Conservation (phyloP, 2,113 vertebrate species). For the Cheirogaleus medius region DNA sequence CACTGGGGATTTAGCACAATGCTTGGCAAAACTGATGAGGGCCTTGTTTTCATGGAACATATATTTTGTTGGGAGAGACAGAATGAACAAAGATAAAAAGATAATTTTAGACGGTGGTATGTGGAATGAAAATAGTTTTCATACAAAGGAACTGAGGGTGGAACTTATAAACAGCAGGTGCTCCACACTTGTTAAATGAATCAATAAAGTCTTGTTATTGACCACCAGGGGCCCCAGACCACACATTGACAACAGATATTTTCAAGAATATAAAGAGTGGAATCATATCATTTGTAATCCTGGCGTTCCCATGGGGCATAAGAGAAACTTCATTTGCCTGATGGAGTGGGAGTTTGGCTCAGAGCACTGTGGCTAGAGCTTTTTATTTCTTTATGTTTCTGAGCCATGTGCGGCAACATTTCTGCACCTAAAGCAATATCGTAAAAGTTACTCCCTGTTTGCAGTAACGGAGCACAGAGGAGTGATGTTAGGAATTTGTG, state of each 20-base stretch:
- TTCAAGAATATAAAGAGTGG: neutral
- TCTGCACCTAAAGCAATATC: neutral
- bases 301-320: neutral
- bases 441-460: neutral
- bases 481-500: neutral
- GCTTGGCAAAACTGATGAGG: neutral
- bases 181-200: neutral
- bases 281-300: neutral
- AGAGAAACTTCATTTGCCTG: conserved; percentile 30
- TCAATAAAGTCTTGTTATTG: neutral
- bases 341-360: conserved; percentile 17
- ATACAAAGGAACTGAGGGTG: neutral
- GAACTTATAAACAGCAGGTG: neutral
- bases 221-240: neutral
- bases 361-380: neutral
- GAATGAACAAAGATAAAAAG: neutral
- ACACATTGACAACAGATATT: neutral
- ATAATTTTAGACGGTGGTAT: neutral
- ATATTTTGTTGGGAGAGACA: conserved; percentile 2
- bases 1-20: neutral
- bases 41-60: neutral
- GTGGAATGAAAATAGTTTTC: conserved; percentile 47
- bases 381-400: neutral
- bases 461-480: neutral
- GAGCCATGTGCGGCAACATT: neutral